Conservation (phyloP, 2,797 vertebrate species). For the Acrocephalus scirpaceus region DNA sequence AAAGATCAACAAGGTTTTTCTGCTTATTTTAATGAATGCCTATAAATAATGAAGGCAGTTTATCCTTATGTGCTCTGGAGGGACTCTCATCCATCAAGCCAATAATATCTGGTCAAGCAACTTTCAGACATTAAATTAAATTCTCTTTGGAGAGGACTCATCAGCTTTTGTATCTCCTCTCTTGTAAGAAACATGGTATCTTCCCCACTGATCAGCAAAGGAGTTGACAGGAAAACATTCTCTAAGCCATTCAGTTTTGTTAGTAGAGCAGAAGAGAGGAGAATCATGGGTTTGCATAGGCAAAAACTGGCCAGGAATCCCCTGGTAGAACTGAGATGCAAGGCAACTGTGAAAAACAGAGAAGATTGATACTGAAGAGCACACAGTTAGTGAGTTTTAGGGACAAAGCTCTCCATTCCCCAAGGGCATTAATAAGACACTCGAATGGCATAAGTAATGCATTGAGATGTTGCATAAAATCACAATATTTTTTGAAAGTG, state of each 20-base stretch:
- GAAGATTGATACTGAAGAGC: constrained; percentile 5
- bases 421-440: neutral
- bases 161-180: constrained; percentile 30
- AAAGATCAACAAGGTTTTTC: constrained; percentile 41
- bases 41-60: constrained; percentile 48
- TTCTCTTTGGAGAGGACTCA: constrained; percentile 22
- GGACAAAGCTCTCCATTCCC: neutral
- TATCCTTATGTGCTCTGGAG: constrained; percentile 15
- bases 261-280: neutral
- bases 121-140: constrained; percentile 35
- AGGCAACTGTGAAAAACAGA: constrained; percentile 1
- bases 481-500: constrained; percentile 40
- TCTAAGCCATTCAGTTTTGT: neutral
- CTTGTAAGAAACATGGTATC: neutral
- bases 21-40: constrained; percentile 51
- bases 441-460: constrained; percentile 4
- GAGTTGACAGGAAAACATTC: constrained; percentile 38
- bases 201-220: neutral
- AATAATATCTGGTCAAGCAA: constrained; percentile 54
- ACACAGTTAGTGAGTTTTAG: neutral
- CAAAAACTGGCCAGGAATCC: constrained; percentile 4
- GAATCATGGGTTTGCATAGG: constrained; percentile 16
- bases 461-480: constrained; percentile 19
- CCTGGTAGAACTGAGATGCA: neutral
- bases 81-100: constrained; percentile 44